Evolutionary conservation across 2,797 vertebrate genomes (phyloP), one percentile per base, ranked within the genome.

Genomic region (Luscinia megarhynchos): DNA sequence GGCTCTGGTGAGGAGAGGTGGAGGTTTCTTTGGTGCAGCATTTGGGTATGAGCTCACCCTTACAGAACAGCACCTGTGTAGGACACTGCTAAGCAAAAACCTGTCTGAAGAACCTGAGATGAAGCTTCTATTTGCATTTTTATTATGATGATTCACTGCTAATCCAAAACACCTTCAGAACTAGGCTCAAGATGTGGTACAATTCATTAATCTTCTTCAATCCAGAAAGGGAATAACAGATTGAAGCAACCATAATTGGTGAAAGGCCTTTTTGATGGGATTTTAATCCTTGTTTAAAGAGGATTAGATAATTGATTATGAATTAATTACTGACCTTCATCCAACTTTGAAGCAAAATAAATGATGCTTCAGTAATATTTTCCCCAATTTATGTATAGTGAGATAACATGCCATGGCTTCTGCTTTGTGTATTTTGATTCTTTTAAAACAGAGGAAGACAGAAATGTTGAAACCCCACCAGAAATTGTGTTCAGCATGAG

Each of bases 131-230:
- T 66, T 92, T 79, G 74, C 62, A 46, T 77, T 82, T 82, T 19
- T 10, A 30, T 54, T 66, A 14, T 2, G 27, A 41, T 70, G 63
- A 73, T 48, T 80, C 79, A 77, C 17, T 36, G 36, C 45, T 93
- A 89, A 85, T 74, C 64, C 68, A 91, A 89, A 91, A 61, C 11
- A 38, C 57, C 45, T 89, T 92, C 84, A 64, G 66, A 93, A 53
- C 20, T 16, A 63, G 79, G 76, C n/a, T 58, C 11, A 41, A 77
- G 57, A 64, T 64, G 41, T 43, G 36, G 63, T 51, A 85, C 36
- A 84, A 68, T 43, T 64, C 8, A 64, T 80, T 68, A 29, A 62
- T 30, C n/a, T n/a, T 43, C 77, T 48, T 84, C 83, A 63, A 74
- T 24, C 59, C 66, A 79, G 51, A 61, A 61, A 29, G 22, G 81